Base-by-base conservation (phyloP, 2,113 vertebrate genomes). In the Lynx canadensis region DNA sequence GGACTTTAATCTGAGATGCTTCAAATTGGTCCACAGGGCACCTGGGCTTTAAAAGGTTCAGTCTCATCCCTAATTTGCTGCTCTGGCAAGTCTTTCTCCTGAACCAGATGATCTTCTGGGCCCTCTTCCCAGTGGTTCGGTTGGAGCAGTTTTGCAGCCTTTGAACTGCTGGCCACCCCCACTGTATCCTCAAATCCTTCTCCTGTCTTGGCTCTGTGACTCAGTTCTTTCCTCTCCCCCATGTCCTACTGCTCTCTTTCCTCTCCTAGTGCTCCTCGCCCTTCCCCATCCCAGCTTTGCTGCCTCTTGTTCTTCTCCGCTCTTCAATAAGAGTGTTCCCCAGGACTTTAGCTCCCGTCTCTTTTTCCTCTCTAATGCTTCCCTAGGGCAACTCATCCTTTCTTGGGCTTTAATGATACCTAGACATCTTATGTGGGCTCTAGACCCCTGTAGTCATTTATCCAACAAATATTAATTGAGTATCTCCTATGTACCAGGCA, bases 1-100 rank as follows among this genome's bases (percentile, higher is more conserved):
- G 50, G 80, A 48, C 65, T 93, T 94, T 97, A 94, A 92, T 84
- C 78, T 63, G 86, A 96, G 91, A 63, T 38, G 50, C 45, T 96
- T 87, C 90, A 45, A 14, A 63, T 68, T 36, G 94, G 83, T 68
- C n/a, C 63, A 57, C 65, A 55, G 89, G 84, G n/a, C 92, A 91
- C 90, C 79, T 96, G 92, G 60, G 82, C 73, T 86, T 63, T 1
- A 31, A 38, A 38, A 38, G 38, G 31, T 57, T 29, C 66, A 68
- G 78, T 48, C 48, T 80, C 4, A 6, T 85, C 29, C 68, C 55
- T 52, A 50, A 74, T 69, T 91, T 68, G 93, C 50, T 48, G 60
- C 50, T 45, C 38, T 69, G 74, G 73, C 7, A 36, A 7, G 23
- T 38, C 36, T 94, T 31, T 71, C 52, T 23, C 11, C 33, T 38